phyloP scores from a whole-genome alignment of 2,888 invertebrate genomes.

The Drosophila longiperda region DNA sequence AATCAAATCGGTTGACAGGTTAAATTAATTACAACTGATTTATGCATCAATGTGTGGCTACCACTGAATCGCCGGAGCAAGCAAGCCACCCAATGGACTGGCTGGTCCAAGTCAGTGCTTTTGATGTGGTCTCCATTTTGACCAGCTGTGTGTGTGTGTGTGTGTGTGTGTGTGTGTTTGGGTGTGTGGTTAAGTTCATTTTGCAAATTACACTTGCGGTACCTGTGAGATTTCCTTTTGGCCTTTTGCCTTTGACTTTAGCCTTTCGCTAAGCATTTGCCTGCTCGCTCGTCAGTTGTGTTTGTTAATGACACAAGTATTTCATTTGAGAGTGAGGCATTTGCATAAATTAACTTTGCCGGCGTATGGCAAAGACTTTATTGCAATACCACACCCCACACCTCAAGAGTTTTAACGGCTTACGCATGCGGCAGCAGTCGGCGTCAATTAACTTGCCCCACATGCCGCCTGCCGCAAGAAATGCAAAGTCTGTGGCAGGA shows the following conservation, averaged over 20 bases:
- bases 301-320: slow-evolving; percentile 75
- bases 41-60: slow-evolving; percentile 38
- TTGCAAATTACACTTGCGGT: slow-evolving; percentile 72
- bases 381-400: neutral
- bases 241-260: slow-evolving; percentile 29
- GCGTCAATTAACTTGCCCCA: slow-evolving; percentile 33
- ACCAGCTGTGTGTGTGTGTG: slow-evolving; percentile 29
- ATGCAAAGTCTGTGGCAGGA: slow-evolving; percentile 42
- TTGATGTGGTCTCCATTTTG: slow-evolving; percentile 70
- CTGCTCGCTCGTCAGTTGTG: slow-evolving; percentile 19
- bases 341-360: slow-evolving; percentile 71
- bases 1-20: slow-evolving; percentile 69
- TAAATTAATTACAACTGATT: slow-evolving; percentile 75
- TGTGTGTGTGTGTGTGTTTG: slow-evolving; percentile 18
- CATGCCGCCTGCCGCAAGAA: slow-evolving; percentile 29
- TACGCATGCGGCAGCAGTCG: slow-evolving; percentile 14
- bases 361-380: slow-evolving; percentile 41
- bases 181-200: slow-evolving; percentile 64
- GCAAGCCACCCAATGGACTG: slow-evolving; percentile 6
- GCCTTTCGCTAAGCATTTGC: slow-evolving; percentile 10
- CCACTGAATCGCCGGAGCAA: neutral
- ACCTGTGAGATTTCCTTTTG: slow-evolving; percentile 39
- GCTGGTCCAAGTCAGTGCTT: slow-evolving; percentile 40
- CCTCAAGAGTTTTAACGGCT: neutral
- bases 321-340: slow-evolving; percentile 65